Base-by-base conservation (phyloP, 2,797 vertebrate species). In the Rhabdophis nuchalis region DNA sequence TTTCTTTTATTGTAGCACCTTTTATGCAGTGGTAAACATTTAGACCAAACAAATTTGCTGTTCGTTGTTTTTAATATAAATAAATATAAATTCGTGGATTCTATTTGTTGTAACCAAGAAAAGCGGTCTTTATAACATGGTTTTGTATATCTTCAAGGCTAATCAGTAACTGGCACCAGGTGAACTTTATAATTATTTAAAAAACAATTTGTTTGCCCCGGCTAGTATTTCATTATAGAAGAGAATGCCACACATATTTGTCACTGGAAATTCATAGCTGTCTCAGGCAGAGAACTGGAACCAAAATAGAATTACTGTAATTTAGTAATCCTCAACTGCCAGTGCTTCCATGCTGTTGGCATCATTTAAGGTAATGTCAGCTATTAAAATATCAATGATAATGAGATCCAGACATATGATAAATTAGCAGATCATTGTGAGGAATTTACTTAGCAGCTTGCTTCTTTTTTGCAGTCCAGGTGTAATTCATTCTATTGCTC, bases 301-400 rank as follows among this genome's bases (percentile, higher is more conserved):
- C 93, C 93, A 96, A 94, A 85, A 82, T 93, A 93, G 95, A 94
- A 95, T 82, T 46, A 46, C 20, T 82, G 9, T 95, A 91, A 64
- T 60, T 91, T 95, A 94, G 94, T 95, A 96, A 95, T 96, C 96
- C 95, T 95, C 90, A 93, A 91, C 92, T 85, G 94, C 93, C 90
- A 93, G 91, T 92, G 94, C 82, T 92, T 41, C 93, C 93, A 95
- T 72, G 90, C 50, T 90, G 72, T 93, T 96, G 95, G 94, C 94
- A 95, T 91, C 92, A 88, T 52, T 27, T 23, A 2, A 89, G 91
- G 64, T 77, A 91, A 88, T 92, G 87, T 56, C 91, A 90, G 54
- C 46, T 92, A 90, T 56, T 0, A 93, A 82, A 95, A 95, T 58
- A 95, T 86, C 64, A 93, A 91, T 89, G 87, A 60, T 93, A 93